Evolutionary conservation across 2,113 vertebrate species (phyloP), one percentile per base, ranked within the genome.

Genomic region (Clupea harengus): DNA sequence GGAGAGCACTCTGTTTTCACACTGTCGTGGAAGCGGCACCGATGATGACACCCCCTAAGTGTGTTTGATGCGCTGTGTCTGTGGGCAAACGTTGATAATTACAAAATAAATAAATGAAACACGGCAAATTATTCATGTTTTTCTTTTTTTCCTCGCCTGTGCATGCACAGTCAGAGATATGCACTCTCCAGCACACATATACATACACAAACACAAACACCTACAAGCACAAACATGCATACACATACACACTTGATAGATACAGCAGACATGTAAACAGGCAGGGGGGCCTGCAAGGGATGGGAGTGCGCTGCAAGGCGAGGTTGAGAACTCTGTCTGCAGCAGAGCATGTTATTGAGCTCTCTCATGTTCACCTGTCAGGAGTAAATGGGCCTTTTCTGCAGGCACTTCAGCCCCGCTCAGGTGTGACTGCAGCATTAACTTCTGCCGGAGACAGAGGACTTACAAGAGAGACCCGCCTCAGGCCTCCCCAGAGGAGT

Each of bases 291-390:
- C 60, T n/a, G 2, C 52, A 4, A 5, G 52, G 52, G 52, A 54
- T 17, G 17, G 13, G 52, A 20, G 52, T 54, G 52, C 52, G 52
- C 52, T 54, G 4, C 52, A 54, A 18, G 17, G 52, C 52, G 45
- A 46, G 78, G 86, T 88, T 54, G 81, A 89, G 75, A 88, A 86
- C 86, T 20, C 85, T 85, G 84, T 72, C 83, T 67, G 84, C 86
- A 85, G 84, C 46, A 28, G 90, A 87, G 85, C 86, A 28, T 89
- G 88, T 86, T 84, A 89, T 87, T 88, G 87, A 88, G 84, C 82
- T 86, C 87, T 88, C 52, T 88, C 84, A 82, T 87, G 88, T 89
- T 84, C 83, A 47, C 86, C 89, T 88, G 86, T 87, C 84, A 88
- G 85, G 86, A 86, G 86, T 84, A 87, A 86, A 86, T 90, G 88